Base-by-base conservation (phyloP, 2,888 invertebrate species). In the Macrosoma leucophasiata region DNA sequence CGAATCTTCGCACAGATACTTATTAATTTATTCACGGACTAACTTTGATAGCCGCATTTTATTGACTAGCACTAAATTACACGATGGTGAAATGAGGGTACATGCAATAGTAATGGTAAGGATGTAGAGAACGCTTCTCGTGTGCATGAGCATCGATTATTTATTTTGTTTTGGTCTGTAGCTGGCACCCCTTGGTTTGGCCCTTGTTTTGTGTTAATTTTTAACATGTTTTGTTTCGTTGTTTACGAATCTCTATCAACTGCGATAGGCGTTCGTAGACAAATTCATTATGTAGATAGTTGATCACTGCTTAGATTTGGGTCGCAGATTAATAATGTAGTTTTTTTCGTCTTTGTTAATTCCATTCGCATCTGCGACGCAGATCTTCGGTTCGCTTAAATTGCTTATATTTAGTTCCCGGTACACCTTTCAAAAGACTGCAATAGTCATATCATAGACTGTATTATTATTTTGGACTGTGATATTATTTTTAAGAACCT, bases 171-270 rank as follows among this genome's bases (percentile, higher is more conserved):
- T 59, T 73, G 60, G 67, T 78, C 74, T 72, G 79, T 81, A 82
- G 81, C 72, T 79, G 82, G 82, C 82, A 82, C 82, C 71, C 71
- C 72, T 70, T 79, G 81, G 82, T 81, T 81, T 77, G 81, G 78
- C 76, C 77, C 78, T 75, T 76, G 70, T 77, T 63, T 74, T 66
- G 38, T n/a, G 46, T 55, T 56, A 46, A 43, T 62, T 52, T 49
- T 41, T 55, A 50, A 53, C 54, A 48, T 47, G 49, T 52, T 40
- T 40, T 35, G n/a, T n/a, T n/a, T n/a, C n/a, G n/a, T n/a, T n/a
- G n/a, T n/a, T n/a, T n/a, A n/a, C n/a, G n/a, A n/a, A n/a, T n/a
- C n/a, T n/a, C n/a, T n/a, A n/a, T n/a, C n/a, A n/a, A n/a, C n/a
- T n/a, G n/a, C n/a, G n/a, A n/a, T n/a, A n/a, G n/a, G n/a, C n/a